A percentile compares a stretch with the other conserved stretches of the same genome.
phyloP scores from a whole-genome alignment of 2,113 vertebrate genomes.

The Elachura formosa region DNA sequence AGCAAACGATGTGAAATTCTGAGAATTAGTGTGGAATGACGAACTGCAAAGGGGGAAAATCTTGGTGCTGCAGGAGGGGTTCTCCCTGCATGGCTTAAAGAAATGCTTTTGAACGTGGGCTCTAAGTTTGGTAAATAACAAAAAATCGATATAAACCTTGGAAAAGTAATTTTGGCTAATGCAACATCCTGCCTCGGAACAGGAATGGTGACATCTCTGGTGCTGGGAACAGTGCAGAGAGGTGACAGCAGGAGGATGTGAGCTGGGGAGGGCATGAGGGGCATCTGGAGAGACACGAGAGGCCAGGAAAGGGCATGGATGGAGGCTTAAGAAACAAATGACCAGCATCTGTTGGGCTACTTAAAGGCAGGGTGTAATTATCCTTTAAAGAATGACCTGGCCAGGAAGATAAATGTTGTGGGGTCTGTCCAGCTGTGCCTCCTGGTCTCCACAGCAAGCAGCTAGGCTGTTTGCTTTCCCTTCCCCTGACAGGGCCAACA shows the following conservation, averaged over 20 bases:
- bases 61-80: not conserved
- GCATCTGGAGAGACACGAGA: not conserved
- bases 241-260: not conserved
- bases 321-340: not conserved
- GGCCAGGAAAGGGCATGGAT: not conserved
- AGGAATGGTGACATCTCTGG: rapidly evolving
- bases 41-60: not conserved
- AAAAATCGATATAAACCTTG: not conserved
- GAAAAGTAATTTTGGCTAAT: not conserved
- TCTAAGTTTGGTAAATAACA: not conserved
- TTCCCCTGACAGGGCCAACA: not conserved
- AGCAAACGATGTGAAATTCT: not conserved
- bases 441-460: not conserved
- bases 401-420: not conserved
- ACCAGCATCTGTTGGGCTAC: not conserved
- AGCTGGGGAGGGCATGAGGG: not conserved
- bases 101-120: not conserved
- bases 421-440: not conserved
- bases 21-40: rapidly evolving
- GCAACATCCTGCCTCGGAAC: not conserved
- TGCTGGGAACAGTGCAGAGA: not conserved
- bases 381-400: not conserved
- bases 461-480: not conserved
- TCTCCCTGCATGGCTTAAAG: not conserved
- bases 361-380: not conserved